Evolutionary conservation across 2,113 vertebrate species (phyloP).

Genomic region (Tyrannus savana): DNA sequence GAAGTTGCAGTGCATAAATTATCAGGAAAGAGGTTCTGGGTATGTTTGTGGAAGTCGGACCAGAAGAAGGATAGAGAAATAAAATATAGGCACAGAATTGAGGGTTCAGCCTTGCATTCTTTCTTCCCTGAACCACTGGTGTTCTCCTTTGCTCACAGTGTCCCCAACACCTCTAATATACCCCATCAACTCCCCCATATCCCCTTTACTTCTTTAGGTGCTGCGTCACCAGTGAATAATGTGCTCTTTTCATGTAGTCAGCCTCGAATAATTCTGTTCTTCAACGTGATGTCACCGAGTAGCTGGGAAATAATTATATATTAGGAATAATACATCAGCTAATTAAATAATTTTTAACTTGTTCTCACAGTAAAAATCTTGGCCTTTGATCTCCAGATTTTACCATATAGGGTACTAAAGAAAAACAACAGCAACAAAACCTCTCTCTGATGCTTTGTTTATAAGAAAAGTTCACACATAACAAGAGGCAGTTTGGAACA

Average conservation of each 20-base stretch:
- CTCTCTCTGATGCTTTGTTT: background rate
- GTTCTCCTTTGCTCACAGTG: background rate
- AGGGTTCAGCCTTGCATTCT: background rate
- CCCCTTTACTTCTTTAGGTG: background rate
- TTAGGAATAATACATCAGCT: background rate
- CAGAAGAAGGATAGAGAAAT: background rate
- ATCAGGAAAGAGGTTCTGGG: conserved; percentile 31
- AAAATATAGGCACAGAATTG: background rate
- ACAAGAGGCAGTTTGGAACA: background rate
- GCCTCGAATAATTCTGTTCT: background rate
- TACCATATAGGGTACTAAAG: background rate
- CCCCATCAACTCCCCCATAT: background rate
- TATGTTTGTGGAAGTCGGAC: conserved; percentile 30
- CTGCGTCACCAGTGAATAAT: background rate
- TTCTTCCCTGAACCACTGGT: background rate
- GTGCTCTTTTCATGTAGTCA: background rate
- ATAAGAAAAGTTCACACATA: background rate
- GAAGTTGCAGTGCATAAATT: conserved; percentile 59
- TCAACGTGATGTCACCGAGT: background rate
- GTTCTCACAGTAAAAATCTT: background rate
- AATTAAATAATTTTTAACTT: background rate
- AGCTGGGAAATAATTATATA: background rate
- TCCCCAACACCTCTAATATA: background rate
- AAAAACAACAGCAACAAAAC: background rate
- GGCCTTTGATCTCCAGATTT: background rate